Base-by-base conservation (phyloP, 2,888 invertebrate species). In the Epinotia brunnichana region DNA sequence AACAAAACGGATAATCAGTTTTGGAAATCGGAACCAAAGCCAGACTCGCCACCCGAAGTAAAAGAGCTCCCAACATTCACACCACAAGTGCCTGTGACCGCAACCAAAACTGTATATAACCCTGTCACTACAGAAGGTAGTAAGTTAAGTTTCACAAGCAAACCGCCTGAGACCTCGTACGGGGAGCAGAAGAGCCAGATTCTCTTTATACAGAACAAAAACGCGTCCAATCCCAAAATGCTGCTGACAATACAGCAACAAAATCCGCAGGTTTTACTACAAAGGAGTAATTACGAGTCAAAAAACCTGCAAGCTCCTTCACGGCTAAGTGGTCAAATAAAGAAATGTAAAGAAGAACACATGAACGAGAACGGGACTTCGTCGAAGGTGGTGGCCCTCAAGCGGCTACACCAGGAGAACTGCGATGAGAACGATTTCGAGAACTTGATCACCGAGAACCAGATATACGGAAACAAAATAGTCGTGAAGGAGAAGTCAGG, bases 391-490 rank as follows among this genome's bases (percentile, higher is more conserved):
- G 93, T 94, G 13, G 89, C 94, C 56, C 81, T 93, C 63, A 94
- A 94, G 82, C 83, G 92, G 59, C 82, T 91, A 74, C 93, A 92
- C 76, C 93, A 93, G 74, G 93, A 93, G 67, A 90, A 91, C 78
- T 89, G 89, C 76, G 93, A 94, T 77, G 93, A 93, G 80, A 92
- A 93, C 74, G 94, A 94, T 81, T 94, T 94, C 80, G 94, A 94
- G 79, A 94, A 94, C 83, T 86, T 94, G 77, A 94, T 94, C 59
- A 93, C 94, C 35, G 93, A 94, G 82, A 94, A 94, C 84, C 93
- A 94, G 86, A 94, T 94, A 75, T 94, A 93, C 80, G 93, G 93
- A 77, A 93, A 94, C 77, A 94, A 94, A 85, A 94, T 94, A 86
- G 93, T 94, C 86, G 92, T 94, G 86, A 94, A 94, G 90, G 93